Evolutionary conservation across 2,113 vertebrate species (phyloP), one percentile per base, ranked within the genome.

Genomic region (Aptenodytes patagonicus): DNA sequence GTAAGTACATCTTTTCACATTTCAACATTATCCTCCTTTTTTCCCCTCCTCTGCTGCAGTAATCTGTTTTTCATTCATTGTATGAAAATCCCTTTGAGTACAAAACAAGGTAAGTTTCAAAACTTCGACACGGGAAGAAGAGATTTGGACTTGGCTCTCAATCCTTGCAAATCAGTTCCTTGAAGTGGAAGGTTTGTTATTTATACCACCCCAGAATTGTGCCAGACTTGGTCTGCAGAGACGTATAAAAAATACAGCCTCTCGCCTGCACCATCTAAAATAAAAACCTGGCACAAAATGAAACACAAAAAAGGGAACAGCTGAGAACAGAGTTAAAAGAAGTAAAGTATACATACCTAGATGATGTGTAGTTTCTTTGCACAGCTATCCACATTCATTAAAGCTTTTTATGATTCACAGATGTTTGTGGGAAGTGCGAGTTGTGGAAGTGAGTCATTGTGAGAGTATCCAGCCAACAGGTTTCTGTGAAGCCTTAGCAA

Each of bases 391-490:
- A 91, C 81, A 51, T 80, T 93, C 84, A 87, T 90, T 91, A 96
- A 91, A 77, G 73, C 73, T 93, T 95, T 96, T 91, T 89, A 58
- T 87, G 94, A 95, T 92, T 89, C 95, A 95, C 87, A 95, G 91
- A 97, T 95, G 87, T 94, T 97, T 95, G 89, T 93, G 91, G 93
- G 95, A 94, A 85, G 81, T 60, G 49, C 17, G 62, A 93, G 70
- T 80, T 94, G 81, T 95, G 94, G 95, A 96, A 97, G 82, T 94
- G 95, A 97, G 77, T 95, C 95, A 97, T 40, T 90, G 75, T 62
- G 62, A 90, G 91, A 93, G 73, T 31, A 93, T 95, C 66, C 71
- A 93, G 91, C 96, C 84, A 93, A 83, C 71, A 95, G 85, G 93
- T 94, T 95, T 83, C 89, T 93, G 70, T 87, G 93, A 93, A 94